Conservation (phyloP, 2,113 vertebrate species). For the Hyla sarda region DNA sequence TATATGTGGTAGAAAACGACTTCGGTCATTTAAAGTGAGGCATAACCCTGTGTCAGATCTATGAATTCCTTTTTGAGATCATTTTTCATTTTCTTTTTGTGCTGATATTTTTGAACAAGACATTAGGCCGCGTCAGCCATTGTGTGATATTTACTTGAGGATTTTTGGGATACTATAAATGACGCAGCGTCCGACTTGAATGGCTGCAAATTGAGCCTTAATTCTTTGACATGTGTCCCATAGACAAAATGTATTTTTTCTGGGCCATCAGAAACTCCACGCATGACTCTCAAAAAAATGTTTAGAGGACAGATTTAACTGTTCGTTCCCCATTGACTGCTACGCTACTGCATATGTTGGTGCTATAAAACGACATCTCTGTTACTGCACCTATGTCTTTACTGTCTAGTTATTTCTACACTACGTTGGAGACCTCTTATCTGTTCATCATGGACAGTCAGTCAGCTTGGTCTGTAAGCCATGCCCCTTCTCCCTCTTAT, state of each 20-base stretch:
- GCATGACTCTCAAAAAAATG: too few relatives aligned
- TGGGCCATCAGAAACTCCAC: too few relatives aligned
- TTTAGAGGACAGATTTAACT: too few relatives aligned
- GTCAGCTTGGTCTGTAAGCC: neutral
- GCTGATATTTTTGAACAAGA: neutral
- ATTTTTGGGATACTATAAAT: too few relatives aligned
- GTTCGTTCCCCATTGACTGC: neutral
- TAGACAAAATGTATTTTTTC: too few relatives aligned
- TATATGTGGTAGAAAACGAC: too few relatives aligned
- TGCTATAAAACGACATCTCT: neutral
- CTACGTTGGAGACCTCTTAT: neutral
- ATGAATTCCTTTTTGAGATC: neutral
- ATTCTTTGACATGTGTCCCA: neutral
- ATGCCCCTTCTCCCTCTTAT: constrained; percentile 4
- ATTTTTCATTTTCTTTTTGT: neutral
- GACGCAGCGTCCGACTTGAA: neutral
- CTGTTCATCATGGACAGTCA: constrained; percentile 12
- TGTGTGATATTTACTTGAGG: neutral
- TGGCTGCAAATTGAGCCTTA: neutral
- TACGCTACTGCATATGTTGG: neutral
- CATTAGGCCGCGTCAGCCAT: neutral
- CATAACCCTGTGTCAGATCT: neutral
- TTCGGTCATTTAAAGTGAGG: neutral
- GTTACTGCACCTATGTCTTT: neutral
- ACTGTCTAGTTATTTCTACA: neutral